These are phyloP conservation scores for Heliconius aoede DNA, from an alignment of 2,888 invertebrate species.

Conservation along the genomic window DNA sequence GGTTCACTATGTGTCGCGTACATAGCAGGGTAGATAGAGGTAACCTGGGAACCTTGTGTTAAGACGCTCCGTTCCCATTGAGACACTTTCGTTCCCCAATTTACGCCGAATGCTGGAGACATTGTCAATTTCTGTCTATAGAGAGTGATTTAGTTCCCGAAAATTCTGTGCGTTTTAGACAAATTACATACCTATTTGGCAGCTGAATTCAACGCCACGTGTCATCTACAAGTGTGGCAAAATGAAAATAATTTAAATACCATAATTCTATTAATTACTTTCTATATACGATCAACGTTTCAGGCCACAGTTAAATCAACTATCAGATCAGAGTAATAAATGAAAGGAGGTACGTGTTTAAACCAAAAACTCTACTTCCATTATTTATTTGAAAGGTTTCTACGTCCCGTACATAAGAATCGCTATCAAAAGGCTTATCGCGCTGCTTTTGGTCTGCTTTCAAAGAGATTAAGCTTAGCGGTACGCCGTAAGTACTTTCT, in stretches of 20 bases:
- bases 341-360: constrained; percentile 22
- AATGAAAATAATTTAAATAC: neutral
- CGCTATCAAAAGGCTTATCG: constrained; percentile 43
- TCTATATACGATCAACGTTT: neutral
- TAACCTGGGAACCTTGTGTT: neutral
- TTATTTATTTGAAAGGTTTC: constrained; percentile 34
- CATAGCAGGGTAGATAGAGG: neutral
- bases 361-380: constrained; percentile 21
- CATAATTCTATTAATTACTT: neutral
- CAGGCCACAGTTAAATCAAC: neutral
- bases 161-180: too few species aligned
- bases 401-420: constrained; percentile 35
- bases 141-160: too few species aligned
- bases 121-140: neutral
- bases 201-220: neutral
- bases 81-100: neutral
- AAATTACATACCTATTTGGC: neutral
- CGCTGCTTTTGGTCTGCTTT: constrained; percentile 40
- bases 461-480: constrained; percentile 42
- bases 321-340: constrained; percentile 9
- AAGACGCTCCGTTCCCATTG: neutral
- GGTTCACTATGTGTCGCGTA: too few species aligned
- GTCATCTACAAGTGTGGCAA: neutral
- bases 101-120: neutral
- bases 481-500: constrained; percentile 32